These are phyloP conservation scores for Sarcophaga variegata DNA, from an alignment of 2,888 invertebrate genomes.

Conservation along the genomic window DNA sequence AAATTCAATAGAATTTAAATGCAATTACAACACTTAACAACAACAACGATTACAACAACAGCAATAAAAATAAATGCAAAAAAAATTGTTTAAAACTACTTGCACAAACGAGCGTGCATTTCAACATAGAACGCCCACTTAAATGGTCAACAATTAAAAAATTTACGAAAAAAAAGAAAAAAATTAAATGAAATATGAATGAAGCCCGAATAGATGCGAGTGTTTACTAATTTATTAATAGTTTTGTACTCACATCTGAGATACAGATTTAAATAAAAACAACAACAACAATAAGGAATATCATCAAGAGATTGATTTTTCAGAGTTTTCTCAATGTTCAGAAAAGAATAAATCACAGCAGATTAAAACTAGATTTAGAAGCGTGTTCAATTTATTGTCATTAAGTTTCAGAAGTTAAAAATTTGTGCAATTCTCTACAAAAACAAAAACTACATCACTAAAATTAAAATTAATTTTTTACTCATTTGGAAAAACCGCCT, in stretches of 20 bases:
- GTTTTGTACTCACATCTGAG: neutral
- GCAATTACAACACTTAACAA: constrained; percentile 66
- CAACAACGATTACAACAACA: constrained; percentile 8
- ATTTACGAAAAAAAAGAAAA: neutral
- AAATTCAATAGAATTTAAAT: constrained; percentile 67
- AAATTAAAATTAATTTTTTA: too few species aligned
- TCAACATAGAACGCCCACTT: constrained; percentile 62
- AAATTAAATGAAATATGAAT: constrained; percentile 26
- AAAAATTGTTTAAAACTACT: neutral
- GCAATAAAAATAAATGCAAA: constrained; percentile 39
- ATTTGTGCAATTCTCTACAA: too few species aligned
- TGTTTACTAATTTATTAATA: neutral
- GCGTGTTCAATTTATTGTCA: too few species aligned
- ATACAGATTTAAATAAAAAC: neutral
- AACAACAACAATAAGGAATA: too few species aligned
- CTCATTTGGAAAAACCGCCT: too few species aligned
- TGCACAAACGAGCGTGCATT: neutral
- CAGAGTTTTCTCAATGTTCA: too few species aligned
- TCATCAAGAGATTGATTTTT: too few species aligned
- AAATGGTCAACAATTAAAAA: constrained; percentile 64
- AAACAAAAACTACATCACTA: too few species aligned
- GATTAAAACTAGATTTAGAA: too few species aligned
- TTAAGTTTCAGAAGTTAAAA: too few species aligned
- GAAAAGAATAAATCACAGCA: too few species aligned
- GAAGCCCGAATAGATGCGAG: neutral